Evolutionary conservation across 2,888 invertebrate genomes (phyloP).

Genomic region (Xanthorhoe designata): DNA sequence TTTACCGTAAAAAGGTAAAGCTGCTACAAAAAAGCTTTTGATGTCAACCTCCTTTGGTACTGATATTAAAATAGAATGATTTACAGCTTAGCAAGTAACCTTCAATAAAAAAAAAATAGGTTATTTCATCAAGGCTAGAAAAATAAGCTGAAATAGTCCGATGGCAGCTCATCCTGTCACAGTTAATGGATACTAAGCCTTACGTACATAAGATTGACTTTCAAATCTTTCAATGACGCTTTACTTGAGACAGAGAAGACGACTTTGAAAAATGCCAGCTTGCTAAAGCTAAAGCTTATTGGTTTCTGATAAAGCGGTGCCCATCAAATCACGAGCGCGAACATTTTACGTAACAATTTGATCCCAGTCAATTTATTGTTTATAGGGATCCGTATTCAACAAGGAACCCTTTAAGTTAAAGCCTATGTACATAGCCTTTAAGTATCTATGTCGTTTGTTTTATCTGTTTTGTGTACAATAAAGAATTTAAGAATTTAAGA

Average conservation of each 20-base stretch:
- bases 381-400: no score
- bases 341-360: neutral
- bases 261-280: slow-evolving; percentile 11
- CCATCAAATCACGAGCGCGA: neutral
- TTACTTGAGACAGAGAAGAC: slow-evolving; percentile 6
- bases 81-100: neutral
- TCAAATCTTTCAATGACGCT: neutral
- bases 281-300: neutral
- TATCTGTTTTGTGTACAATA: no score
- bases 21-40: slow-evolving; percentile 7
- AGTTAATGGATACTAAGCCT: slow-evolving; percentile 1
- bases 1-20: slow-evolving; percentile 4
- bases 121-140: neutral
- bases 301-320: neutral
- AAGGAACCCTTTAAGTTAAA: no score
- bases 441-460: no score
- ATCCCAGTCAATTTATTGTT: neutral
- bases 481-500: no score
- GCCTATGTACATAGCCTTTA: no score
- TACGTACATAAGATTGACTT: slow-evolving; percentile 9
- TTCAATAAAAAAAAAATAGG: neutral
- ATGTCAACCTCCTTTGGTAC: slow-evolving; percentile 3
- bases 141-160: slow-evolving; percentile 10
- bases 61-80: slow-evolving; percentile 1
- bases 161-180: slow-evolving; percentile 8